A percentile compares a stretch with the other conserved stretches of the same genome.
phyloP scores from a whole-genome alignment of 2,888 invertebrate species.

The Pyralis farinalis region DNA sequence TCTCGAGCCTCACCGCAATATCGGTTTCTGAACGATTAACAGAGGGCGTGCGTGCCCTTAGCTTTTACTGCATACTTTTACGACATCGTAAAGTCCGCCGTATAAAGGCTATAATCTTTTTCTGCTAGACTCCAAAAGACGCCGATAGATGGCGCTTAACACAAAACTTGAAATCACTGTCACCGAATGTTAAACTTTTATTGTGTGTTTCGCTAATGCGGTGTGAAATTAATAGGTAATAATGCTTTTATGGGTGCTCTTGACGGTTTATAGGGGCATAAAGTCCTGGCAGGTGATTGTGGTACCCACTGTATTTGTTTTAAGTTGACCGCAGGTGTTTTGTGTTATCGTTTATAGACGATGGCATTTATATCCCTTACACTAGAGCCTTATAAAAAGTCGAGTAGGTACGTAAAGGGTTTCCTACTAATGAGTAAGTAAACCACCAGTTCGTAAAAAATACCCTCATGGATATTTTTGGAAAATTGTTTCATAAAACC shows the following conservation, averaged over 20 bases:
- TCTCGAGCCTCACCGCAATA: constrained; percentile 76
- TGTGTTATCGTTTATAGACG: constrained; percentile 33
- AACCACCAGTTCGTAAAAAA: too few relatives aligned
- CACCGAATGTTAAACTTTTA: constrained; percentile 75
- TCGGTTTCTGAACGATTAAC: constrained; percentile 80
- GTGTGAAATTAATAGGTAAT: constrained; percentile 81
- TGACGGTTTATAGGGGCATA: constrained; percentile 71
- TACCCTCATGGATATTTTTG: too few relatives aligned
- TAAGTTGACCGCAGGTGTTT: constrained; percentile 61
- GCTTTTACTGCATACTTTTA: constrained; percentile 78
- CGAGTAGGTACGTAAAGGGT: too few relatives aligned
- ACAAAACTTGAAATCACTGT: constrained; percentile 70
- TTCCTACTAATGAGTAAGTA: too few relatives aligned
- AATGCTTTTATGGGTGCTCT: constrained; percentile 77
- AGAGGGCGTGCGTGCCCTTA: constrained; percentile 80
- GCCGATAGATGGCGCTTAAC: constrained; percentile 70
- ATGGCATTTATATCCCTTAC: constrained; percentile 13
- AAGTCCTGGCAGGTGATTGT: constrained; percentile 64
- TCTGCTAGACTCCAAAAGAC: constrained; percentile 48
- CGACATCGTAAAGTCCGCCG: constrained; percentile 73
- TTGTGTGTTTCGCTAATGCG: constrained; percentile 80
- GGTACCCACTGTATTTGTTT: constrained; percentile 62
- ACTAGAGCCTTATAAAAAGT: background rate
- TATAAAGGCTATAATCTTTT: constrained; percentile 78
- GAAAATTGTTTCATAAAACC: too few relatives aligned